These are phyloP conservation scores for Thunnus thynnus DNA, from an alignment of 2,113 vertebrate genomes.

Conservation along the genomic window DNA sequence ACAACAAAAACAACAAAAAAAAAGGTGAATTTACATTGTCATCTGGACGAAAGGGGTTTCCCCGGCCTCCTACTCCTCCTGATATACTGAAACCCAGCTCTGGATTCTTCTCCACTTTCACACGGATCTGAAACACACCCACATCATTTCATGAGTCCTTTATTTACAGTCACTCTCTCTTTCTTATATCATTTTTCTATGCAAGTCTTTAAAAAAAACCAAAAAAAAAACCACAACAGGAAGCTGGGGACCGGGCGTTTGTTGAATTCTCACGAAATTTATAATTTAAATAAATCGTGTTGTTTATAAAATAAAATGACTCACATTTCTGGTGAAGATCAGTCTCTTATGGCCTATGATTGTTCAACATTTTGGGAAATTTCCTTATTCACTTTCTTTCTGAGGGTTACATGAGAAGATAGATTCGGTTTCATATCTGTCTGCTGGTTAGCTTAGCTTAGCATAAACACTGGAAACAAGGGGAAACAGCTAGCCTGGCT, in stretches of 20 bases:
- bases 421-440: too few species aligned
- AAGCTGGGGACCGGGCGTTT: background rate
- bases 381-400: too few species aligned
- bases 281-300: too few species aligned
- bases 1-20: background rate
- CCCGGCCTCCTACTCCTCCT: constrained; percentile 95
- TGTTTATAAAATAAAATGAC: background rate
- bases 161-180: background rate
- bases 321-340: background rate
- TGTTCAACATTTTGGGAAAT: too few species aligned
- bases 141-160: constrained; percentile 23
- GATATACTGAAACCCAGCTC: constrained; percentile 99
- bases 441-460: too few species aligned
- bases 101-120: constrained; percentile 97
- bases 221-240: background rate
- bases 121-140: constrained; percentile 88
- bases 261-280: background rate
- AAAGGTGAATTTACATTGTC: constrained; percentile 89
- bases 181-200: background rate
- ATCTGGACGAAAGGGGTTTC: constrained; percentile 96
- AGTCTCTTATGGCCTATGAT: background rate
- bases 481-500: too few species aligned
- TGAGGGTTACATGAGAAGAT: too few species aligned
- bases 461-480: too few species aligned
- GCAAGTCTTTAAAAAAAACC: background rate